Evolutionary conservation across 2,797 vertebrate species (phyloP).

Genomic region (Nasua narica): DNA sequence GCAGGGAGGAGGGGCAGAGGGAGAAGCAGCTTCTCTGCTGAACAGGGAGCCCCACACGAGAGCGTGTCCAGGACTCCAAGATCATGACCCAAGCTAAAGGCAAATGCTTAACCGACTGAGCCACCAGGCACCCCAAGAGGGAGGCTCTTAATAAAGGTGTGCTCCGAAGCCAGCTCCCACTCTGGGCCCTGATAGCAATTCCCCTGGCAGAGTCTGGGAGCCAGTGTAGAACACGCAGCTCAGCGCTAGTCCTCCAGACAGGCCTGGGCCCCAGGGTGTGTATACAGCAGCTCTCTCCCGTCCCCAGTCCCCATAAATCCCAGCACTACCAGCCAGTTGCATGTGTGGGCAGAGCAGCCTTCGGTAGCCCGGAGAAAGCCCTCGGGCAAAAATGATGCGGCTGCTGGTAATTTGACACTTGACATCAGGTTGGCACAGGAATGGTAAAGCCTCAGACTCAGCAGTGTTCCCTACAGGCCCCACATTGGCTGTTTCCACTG

Average conservation of each 20-base stretch:
- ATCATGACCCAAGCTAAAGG: background rate
- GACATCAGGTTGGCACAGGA: background rate
- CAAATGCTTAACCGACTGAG: background rate
- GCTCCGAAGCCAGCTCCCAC: background rate
- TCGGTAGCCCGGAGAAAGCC: background rate
- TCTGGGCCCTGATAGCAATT: background rate
- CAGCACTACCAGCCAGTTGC: background rate
- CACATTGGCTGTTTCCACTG: too few relatives aligned
- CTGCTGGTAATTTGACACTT: background rate
- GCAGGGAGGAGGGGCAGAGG: background rate
- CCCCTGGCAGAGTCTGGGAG: background rate
- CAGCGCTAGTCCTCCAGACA: background rate
- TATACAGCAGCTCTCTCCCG: background rate
- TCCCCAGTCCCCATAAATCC: background rate
- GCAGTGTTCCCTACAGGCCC: background rate
- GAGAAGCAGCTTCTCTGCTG: background rate
- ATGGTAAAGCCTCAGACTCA: background rate
- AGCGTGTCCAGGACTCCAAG: background rate
- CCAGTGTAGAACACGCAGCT: fast-evolving
- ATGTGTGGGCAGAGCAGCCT: background rate
- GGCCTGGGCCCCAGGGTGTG: background rate
- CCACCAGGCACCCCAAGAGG: background rate
- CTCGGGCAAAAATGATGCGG: background rate
- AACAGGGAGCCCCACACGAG: background rate
- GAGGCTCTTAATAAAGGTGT: background rate